These are phyloP conservation scores for Fissipunctia ypsillon DNA, from an alignment of 2,888 invertebrate genomes.

Conservation along the genomic window DNA sequence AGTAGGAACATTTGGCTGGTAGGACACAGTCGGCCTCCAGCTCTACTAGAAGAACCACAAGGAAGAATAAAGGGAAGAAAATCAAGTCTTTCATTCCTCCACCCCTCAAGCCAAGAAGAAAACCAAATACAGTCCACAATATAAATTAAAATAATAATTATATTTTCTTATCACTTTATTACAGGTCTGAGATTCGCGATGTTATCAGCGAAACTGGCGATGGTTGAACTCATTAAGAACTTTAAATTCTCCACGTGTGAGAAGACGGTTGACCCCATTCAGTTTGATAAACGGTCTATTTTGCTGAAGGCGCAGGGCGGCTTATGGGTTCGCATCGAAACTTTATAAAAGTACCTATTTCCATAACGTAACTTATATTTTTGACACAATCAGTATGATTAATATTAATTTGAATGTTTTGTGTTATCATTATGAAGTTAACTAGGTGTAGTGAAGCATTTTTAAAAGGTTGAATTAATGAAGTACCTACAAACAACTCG, in stretches of 20 bases:
- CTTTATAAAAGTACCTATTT: conserved; percentile 53
- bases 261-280: conserved; percentile 84
- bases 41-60: too few species aligned
- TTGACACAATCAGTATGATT: background rate
- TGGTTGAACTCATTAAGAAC: conserved; percentile 85
- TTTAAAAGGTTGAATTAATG: background rate
- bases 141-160: background rate
- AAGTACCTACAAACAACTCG: conserved; percentile 34
- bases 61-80: too few species aligned
- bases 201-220: conserved; percentile 86
- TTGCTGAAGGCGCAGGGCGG: conserved; percentile 83
- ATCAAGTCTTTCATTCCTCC: too few species aligned
- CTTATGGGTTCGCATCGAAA: conserved; percentile 81
- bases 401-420: conserved; percentile 1
- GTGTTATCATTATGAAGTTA: background rate
- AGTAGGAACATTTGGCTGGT: too few species aligned
- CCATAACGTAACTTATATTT: background rate
- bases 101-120: too few species aligned
- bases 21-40: too few species aligned
- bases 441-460: background rate
- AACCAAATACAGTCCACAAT: too few species aligned
- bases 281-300: conserved; percentile 79
- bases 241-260: conserved; percentile 81
- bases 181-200: conserved; percentile 89
- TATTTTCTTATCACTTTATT: conserved; percentile 57